These are phyloP conservation scores for Maconellicoccus hirsutus DNA, from an alignment of 1,140 invertebrate species.

Conservation along the genomic window DNA sequence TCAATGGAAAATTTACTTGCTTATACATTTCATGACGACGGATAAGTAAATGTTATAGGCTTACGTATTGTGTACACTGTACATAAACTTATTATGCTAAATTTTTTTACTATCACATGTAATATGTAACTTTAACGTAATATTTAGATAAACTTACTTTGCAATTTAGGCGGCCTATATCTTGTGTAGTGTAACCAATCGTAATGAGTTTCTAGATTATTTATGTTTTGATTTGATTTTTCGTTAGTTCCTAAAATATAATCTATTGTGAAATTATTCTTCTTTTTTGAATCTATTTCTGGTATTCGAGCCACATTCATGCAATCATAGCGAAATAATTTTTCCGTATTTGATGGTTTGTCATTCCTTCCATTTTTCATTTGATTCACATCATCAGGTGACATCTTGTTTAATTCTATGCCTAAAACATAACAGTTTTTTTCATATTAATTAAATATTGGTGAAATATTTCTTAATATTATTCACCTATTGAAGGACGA, in stretches of 20 bases:
- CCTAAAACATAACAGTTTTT: too few species aligned
- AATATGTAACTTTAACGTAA: too few species aligned
- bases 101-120: too few species aligned
- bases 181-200: slow-evolving; percentile 38
- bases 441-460: too few species aligned
- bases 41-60: neutral
- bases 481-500: too few species aligned
- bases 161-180: slow-evolving; percentile 41
- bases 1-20: too few species aligned
- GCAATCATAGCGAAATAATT: neutral
- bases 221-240: neutral
- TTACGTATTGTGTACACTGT: neutral
- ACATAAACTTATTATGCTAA: too few species aligned
- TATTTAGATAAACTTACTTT: slow-evolving; percentile 34
- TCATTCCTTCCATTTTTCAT: neutral
- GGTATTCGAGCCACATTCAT: neutral
- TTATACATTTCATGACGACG: neutral
- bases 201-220: neutral
- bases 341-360: neutral
- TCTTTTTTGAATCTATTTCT: neutral
- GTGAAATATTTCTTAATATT: too few species aligned
- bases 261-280: slow-evolving; percentile 23
- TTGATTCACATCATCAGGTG: too few species aligned
- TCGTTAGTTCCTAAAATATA: slow-evolving; percentile 28
- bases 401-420: too few species aligned